These are phyloP conservation scores for Anolis apletophallus DNA, from an alignment of 2,797 vertebrate genomes.

Conservation along the genomic window DNA sequence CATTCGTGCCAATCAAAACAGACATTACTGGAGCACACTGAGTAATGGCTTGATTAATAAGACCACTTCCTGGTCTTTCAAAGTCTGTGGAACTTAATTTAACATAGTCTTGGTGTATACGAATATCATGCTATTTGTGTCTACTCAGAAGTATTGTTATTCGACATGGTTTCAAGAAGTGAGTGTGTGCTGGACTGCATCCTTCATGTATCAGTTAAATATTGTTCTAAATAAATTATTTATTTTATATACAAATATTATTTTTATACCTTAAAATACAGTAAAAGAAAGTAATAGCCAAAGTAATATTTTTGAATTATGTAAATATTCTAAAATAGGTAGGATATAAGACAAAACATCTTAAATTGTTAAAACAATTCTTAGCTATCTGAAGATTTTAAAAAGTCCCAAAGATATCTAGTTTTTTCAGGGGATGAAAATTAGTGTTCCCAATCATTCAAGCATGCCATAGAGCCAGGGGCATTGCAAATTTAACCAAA, in stretches of 20 bases:
- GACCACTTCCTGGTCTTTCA: background rate
- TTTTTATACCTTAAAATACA: background rate
- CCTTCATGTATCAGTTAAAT: background rate
- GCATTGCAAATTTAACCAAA: slow-evolving; percentile 62
- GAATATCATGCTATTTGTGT: background rate
- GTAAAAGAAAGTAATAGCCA: background rate
- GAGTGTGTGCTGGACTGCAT: background rate
- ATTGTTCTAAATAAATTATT: background rate
- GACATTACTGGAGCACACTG: too few species aligned
- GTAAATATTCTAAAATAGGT: background rate
- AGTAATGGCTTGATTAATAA: too few species aligned
- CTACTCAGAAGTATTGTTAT: background rate
- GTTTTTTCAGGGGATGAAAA: slow-evolving; percentile 61
- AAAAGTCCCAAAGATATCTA: slow-evolving; percentile 57
- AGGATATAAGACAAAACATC: background rate
- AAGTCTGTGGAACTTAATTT: background rate
- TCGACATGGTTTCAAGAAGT: background rate
- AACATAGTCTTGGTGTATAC: background rate
- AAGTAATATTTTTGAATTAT: background rate
- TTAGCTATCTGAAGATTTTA: slow-evolving; percentile 32
- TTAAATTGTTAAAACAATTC: slow-evolving; percentile 14
- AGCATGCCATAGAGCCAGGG: slow-evolving; percentile 55
- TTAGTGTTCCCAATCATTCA: slow-evolving; percentile 62
- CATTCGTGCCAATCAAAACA: too few species aligned
- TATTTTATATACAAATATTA: too few species aligned